phyloP scores from a whole-genome alignment of 2,113 vertebrate genomes.

The Ahaetulla prasina region DNA sequence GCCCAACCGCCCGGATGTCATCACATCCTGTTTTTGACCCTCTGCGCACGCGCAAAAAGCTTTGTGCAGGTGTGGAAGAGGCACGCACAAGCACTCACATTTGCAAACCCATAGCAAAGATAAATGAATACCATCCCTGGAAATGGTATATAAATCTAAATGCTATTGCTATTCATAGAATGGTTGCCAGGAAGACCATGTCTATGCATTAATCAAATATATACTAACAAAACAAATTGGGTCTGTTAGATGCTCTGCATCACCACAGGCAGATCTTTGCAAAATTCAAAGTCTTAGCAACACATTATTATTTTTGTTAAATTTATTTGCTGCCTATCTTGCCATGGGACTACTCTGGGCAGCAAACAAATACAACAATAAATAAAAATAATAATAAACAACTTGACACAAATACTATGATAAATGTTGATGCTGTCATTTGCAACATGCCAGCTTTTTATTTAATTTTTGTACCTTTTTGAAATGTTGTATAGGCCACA shows the following conservation, averaged over 20 bases:
- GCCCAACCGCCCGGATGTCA: too few species aligned
- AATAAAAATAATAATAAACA: background rate
- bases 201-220: background rate
- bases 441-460: background rate
- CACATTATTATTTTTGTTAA: too few species aligned
- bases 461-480: background rate
- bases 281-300: background rate
- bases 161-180: background rate
- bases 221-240: background rate
- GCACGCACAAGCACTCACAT: too few species aligned
- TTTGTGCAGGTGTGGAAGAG: too few species aligned
- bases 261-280: background rate
- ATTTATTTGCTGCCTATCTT: too few species aligned
- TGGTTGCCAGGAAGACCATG: background rate
- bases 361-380: too few species aligned
- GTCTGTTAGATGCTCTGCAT: background rate
- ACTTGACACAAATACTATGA: background rate
- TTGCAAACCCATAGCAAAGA: too few species aligned
- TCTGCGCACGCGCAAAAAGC: too few species aligned
- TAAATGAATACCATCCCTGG: too few species aligned
- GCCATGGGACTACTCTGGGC: too few species aligned
- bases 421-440: background rate
- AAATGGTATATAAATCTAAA: too few species aligned
- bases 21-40: too few species aligned
- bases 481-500: background rate